A percentile compares a stretch with the other conserved stretches of the same genome.
Evolutionary conservation across 2,888 invertebrate genomes (phyloP).

Genomic region (Mythimna ferrago): DNA sequence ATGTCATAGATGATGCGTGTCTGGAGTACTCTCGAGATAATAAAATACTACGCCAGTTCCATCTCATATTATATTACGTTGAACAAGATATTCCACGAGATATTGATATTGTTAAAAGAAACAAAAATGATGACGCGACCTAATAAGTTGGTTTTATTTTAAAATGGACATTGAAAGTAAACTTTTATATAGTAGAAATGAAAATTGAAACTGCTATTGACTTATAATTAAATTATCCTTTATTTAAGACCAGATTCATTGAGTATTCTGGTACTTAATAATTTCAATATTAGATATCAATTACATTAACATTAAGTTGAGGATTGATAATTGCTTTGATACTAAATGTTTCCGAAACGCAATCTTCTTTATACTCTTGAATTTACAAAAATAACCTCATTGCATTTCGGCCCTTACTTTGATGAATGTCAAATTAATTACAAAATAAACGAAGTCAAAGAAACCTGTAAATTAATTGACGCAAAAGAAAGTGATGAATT

Average conservation of each 20-base stretch:
- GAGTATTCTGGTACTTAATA: too few relatives aligned
- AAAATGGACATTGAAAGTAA: conserved; percentile 27
- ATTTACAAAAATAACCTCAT: background rate
- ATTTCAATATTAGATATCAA: too few relatives aligned
- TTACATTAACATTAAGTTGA: too few relatives aligned
- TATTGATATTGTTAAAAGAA: conserved; percentile 58
- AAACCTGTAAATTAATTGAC: conserved; percentile 50
- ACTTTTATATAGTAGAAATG: background rate
- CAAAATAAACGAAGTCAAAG: conserved; percentile 33
- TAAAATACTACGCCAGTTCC: conserved; percentile 80
- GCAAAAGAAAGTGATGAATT: conserved; percentile 60
- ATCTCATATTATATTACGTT: conserved; percentile 60
- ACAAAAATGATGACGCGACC: conserved; percentile 39
- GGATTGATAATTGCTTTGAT: too few relatives aligned
- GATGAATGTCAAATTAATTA: conserved; percentile 25
- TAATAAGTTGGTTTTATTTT: conserved; percentile 32
- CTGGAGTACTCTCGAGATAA: conserved; percentile 80
- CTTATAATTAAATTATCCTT: background rate
- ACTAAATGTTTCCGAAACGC: background rate
- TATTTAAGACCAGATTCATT: background rate
- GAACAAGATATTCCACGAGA: conserved; percentile 56
- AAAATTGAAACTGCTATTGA: conserved; percentile 12
- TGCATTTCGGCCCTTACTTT: background rate
- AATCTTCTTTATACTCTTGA: background rate
- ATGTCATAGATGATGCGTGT: conserved; percentile 83